These are phyloP conservation scores for Drusus annulatus DNA, from an alignment of 1,140 invertebrate species.

Conservation along the genomic window DNA sequence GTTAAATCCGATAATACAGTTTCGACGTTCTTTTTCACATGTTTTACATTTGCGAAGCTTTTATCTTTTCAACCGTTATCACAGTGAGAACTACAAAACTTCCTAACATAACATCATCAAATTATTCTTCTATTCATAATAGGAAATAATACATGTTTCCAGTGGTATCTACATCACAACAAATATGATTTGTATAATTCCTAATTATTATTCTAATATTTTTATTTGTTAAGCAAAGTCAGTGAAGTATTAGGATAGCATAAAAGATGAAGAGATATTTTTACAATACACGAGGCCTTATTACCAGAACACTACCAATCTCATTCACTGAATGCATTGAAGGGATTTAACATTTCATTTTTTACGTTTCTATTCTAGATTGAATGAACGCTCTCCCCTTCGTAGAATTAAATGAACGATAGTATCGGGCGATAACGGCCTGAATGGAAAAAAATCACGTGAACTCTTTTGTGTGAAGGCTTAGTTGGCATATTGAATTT, in stretches of 20 bases:
- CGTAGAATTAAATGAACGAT: slow-evolving; percentile 25
- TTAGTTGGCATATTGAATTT: slow-evolving; percentile 31
- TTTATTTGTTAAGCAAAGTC: background rate
- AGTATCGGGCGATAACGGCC: slow-evolving; percentile 13
- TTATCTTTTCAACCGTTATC: background rate
- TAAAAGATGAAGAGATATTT: background rate
- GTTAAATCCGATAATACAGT: slow-evolving; percentile 10
- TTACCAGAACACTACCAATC: slow-evolving; percentile 18
- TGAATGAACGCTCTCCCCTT: slow-evolving; percentile 30
- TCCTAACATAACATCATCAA: too few species aligned
- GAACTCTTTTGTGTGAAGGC: slow-evolving; percentile 23
- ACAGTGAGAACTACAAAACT: too few species aligned
- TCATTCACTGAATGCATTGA: slow-evolving; percentile 4
- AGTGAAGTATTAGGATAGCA: background rate
- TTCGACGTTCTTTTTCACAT: background rate
- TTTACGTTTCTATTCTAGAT: slow-evolving; percentile 23
- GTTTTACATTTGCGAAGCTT: background rate
- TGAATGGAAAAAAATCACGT: slow-evolving; percentile 14
- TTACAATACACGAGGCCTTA: slow-evolving; percentile 5
- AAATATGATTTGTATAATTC: too few species aligned
- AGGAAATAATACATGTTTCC: too few species aligned
- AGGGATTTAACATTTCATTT: slow-evolving; percentile 21
- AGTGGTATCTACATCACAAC: too few species aligned
- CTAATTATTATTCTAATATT: too few species aligned
- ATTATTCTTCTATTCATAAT: too few species aligned